Conservation (phyloP, 2,113 vertebrate species). For the Martes martes region DNA sequence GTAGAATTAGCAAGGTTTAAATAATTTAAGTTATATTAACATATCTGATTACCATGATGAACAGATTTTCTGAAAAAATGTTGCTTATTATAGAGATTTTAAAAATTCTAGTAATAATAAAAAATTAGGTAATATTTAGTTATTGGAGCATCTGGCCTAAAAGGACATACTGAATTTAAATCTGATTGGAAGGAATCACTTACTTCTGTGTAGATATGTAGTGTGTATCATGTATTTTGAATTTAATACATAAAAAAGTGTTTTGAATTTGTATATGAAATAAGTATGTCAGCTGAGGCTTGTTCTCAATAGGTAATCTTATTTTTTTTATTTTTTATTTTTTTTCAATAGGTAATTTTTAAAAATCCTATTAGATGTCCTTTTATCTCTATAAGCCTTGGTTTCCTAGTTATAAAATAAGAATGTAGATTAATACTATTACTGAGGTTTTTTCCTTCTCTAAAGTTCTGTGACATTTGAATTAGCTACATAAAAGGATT, state of each 20-base stretch:
- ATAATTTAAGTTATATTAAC: constrained; percentile 38
- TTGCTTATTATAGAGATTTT: not conserved
- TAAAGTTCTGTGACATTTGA: constrained; percentile 9
- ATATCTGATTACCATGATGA: not conserved
- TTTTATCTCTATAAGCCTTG: not conserved
- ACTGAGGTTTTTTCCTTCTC: not conserved
- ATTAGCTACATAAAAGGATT: not conserved
- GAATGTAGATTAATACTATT: not conserved
- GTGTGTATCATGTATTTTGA: not conserved
- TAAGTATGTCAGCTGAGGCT: not conserved
- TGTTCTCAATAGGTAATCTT: not conserved
- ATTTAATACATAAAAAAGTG: not conserved
- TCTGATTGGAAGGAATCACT: not conserved
- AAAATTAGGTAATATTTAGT: not conserved
- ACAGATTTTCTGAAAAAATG: constrained; percentile 1
- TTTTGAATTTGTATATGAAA: constrained; percentile 20
- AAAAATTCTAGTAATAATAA: not conserved
- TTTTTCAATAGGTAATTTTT: not conserved
- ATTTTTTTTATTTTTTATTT: not conserved
- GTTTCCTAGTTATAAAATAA: constrained; percentile 22
- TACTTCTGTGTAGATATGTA: not conserved
- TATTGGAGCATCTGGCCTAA: constrained; percentile 6
- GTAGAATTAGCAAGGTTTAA: not conserved
- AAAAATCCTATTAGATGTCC: not conserved
- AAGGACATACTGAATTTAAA: not conserved